Percentiles rank a stretch among this genome's conserved stretches.
Evolutionary conservation across 2,888 invertebrate species (phyloP).

Genomic region (Tinea pellionella): DNA sequence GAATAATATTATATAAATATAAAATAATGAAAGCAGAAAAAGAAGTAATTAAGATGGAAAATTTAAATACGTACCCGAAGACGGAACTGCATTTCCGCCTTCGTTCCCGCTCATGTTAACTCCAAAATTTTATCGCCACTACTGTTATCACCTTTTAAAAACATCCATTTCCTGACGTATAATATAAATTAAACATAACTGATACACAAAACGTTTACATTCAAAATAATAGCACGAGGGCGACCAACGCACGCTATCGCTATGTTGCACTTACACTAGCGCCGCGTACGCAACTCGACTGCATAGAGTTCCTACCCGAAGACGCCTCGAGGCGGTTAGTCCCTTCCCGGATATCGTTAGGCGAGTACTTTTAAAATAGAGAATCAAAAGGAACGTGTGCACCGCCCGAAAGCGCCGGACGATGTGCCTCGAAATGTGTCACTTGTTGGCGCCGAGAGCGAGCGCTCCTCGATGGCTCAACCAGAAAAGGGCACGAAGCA

Average conservation of each 20-base stretch:
- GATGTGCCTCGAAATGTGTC: constrained; percentile 58
- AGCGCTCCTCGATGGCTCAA: constrained; percentile 30
- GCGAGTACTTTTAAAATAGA: constrained; percentile 66
- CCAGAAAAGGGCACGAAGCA: constrained; percentile 32
- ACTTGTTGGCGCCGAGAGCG: constrained; percentile 42
- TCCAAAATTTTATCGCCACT: constrained; percentile 25
- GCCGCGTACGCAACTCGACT: constrained; percentile 65
- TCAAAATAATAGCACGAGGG: constrained; percentile 19
- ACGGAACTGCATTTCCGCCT: constrained; percentile 68
- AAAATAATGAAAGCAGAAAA: background rate
- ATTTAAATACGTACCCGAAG: constrained; percentile 27
- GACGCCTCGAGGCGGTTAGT: constrained; percentile 41
- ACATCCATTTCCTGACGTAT: constrained; percentile 40
- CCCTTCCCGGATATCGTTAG: constrained; percentile 66
- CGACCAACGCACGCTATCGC: constrained; percentile 52
- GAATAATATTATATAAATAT: constrained; percentile 14
- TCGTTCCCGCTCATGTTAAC: constrained; percentile 64
- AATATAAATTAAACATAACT: constrained; percentile 19
- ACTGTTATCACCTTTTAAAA: constrained; percentile 54
- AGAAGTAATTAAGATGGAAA: background rate
- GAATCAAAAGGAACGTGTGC: constrained; percentile 66
- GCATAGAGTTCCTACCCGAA: constrained; percentile 46
- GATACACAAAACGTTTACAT: background rate
- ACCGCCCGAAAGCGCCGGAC: constrained; percentile 62
- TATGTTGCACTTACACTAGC: constrained; percentile 36